A percentile compares a stretch with the other conserved stretches of the same genome.
phyloP scores from a whole-genome alignment of 2,888 invertebrate species.

The Atherix ibis region DNA sequence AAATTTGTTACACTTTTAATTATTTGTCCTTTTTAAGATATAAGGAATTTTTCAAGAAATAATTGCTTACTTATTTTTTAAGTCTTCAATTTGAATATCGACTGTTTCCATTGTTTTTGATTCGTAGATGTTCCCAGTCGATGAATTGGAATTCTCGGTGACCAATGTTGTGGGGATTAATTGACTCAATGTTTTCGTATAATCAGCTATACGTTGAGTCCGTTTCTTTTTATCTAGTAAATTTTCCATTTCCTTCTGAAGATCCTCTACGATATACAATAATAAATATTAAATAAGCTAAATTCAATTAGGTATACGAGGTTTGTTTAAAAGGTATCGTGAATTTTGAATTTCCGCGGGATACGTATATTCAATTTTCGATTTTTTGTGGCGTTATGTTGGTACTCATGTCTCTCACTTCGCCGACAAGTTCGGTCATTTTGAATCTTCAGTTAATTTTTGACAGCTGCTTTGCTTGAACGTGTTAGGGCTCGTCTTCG shows the following conservation, averaged over 20 bases:
- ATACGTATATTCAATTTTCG: too few species aligned
- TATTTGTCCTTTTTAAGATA: too few species aligned
- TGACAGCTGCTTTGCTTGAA: too few species aligned
- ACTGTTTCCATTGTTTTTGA: background rate
- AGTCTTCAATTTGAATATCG: conserved; percentile 12
- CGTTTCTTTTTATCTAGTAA: conserved; percentile 25
- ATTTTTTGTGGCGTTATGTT: too few species aligned
- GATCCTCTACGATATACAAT: conserved; percentile 15
- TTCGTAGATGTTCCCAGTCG: conserved; percentile 2
- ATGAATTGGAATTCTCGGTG: conserved; percentile 22
- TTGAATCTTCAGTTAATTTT: too few species aligned
- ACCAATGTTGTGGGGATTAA: conserved; percentile 19
- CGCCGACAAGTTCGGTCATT: too few species aligned
- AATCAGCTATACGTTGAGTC: conserved; percentile 25
- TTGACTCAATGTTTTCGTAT: conserved; percentile 16
- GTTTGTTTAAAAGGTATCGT: too few species aligned
- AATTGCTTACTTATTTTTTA: conserved; percentile 23
- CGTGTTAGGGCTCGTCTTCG: too few species aligned
- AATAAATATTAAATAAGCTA: background rate
- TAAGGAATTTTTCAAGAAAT: background rate
- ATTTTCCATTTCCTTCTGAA: conserved; percentile 22
- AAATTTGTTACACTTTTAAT: conserved; percentile 1
- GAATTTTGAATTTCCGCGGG: too few species aligned
- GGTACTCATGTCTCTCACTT: too few species aligned
- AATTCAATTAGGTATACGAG: too few species aligned